Conservation (phyloP, 2,888 invertebrate genomes). For the Venustoraphidia nigricollis region DNA sequence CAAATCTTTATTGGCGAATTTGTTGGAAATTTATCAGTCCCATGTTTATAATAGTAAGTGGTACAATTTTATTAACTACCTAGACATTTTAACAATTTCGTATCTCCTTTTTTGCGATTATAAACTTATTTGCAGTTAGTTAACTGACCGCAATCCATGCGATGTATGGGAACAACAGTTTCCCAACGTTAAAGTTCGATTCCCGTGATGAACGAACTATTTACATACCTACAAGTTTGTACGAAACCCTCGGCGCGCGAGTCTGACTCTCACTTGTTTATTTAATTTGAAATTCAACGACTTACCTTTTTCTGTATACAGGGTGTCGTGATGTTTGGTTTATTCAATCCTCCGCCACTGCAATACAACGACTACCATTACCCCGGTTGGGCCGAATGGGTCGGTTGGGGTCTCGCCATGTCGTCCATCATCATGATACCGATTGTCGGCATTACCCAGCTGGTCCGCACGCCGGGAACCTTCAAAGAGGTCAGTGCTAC, state of each 20-base stretch:
- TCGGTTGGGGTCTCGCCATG: slow-evolving; percentile 57
- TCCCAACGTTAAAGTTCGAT: too few relatives aligned
- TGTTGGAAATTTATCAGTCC: slow-evolving; percentile 81
- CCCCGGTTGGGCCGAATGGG: slow-evolving; percentile 53
- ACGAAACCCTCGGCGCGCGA: too few relatives aligned
- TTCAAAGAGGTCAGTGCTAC: slow-evolving; percentile 39
- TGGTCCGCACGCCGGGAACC: slow-evolving; percentile 49
- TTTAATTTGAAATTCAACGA: slow-evolving; percentile 17
- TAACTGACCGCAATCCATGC: too few relatives aligned
- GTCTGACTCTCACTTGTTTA: too few relatives aligned
- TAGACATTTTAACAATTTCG: too few relatives aligned
- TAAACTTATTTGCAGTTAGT: too few relatives aligned
- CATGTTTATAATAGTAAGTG: slow-evolving; percentile 57
- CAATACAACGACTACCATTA: slow-evolving; percentile 52
- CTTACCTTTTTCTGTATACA: slow-evolving; percentile 19
- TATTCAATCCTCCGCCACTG: slow-evolving; percentile 46
- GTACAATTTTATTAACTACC: background rate
- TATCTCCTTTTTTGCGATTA: too few relatives aligned
- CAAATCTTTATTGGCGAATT: slow-evolving; percentile 65
- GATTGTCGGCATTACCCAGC: slow-evolving; percentile 42
- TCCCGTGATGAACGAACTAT: too few relatives aligned
- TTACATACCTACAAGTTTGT: too few relatives aligned
- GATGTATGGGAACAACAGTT: too few relatives aligned
- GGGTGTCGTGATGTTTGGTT: slow-evolving; percentile 50
- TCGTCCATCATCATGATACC: slow-evolving; percentile 63